Evolutionary conservation across 2,888 invertebrate genomes (phyloP).

Genomic region (Netelia inedita): DNA sequence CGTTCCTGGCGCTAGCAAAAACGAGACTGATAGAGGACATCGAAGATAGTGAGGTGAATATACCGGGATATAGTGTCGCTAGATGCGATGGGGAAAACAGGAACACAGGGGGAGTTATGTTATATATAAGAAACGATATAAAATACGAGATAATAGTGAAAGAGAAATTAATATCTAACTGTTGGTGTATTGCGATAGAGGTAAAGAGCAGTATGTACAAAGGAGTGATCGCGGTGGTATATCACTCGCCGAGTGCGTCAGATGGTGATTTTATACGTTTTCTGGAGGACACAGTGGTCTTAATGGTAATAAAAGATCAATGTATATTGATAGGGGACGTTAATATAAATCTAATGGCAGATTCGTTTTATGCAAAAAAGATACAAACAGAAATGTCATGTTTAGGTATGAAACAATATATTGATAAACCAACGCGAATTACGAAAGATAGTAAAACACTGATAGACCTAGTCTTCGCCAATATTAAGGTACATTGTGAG

Average conservation of each 20-base stretch:
- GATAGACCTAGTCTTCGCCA: constrained; percentile 48
- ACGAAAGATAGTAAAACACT: constrained; percentile 32
- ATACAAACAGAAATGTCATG: constrained; percentile 45
- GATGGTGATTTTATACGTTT: constrained; percentile 22
- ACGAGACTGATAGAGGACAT: too few species aligned
- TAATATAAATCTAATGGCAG: constrained; percentile 27
- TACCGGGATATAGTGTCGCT: too few species aligned
- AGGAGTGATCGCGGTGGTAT: constrained; percentile 50
- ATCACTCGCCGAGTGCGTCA: constrained; percentile 56
- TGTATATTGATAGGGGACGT: constrained; percentile 42
- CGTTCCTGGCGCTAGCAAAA: too few species aligned
- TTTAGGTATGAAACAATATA: background rate
- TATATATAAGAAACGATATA: constrained; percentile 12
- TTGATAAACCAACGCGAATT: constrained; percentile 30
- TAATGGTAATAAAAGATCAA: constrained; percentile 23
- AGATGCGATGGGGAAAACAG: too few species aligned
- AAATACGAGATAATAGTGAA: constrained; percentile 1
- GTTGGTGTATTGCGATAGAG: constrained; percentile 19
- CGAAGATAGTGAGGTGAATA: too few species aligned
- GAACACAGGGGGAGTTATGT: too few species aligned
- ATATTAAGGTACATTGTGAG: too few species aligned
- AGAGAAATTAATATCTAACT: background rate
- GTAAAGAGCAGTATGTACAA: constrained; percentile 45
- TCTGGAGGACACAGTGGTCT: background rate
- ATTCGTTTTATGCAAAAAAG: constrained; percentile 50